Conservation (phyloP, 2,888 invertebrate species). For the Pherbina coryleti region DNA sequence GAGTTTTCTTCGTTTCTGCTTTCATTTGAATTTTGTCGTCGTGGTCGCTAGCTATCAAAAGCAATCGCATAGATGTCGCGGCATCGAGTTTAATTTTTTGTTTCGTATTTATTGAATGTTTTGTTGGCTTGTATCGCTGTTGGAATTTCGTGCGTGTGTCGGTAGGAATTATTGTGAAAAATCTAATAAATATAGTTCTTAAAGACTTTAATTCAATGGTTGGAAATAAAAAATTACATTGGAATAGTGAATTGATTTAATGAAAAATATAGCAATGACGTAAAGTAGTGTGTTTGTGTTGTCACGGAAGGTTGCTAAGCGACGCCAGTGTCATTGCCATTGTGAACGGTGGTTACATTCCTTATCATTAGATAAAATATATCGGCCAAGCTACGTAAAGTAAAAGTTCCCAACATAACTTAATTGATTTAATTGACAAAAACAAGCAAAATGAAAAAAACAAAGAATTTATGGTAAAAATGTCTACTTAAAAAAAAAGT, state of each 20-base stretch:
- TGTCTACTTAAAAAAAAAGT: no score
- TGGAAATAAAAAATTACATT: not conserved
- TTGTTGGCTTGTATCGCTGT: not conserved
- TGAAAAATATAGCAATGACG: slow-evolving; percentile 1
- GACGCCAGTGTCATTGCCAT: slow-evolving; percentile 36
- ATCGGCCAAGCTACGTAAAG: no score
- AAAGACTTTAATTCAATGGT: not conserved
- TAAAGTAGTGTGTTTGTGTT: not conserved
- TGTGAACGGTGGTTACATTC: slow-evolving; percentile 12
- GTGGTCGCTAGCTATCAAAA: no score
- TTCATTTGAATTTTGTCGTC: not conserved
- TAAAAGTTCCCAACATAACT: not conserved
- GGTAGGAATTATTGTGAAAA: not conserved
- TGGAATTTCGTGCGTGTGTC: not conserved
- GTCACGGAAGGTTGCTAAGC: slow-evolving; percentile 26
- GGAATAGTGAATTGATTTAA: not conserved
- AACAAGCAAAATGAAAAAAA: not conserved
- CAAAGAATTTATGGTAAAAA: not conserved
- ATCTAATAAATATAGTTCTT: not conserved
- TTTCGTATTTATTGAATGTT: not conserved
- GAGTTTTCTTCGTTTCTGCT: not conserved
- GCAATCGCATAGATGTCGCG: not conserved
- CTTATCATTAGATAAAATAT: not conserved
- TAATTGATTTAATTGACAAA: not conserved
- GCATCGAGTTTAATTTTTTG: not conserved